Evolutionary conservation across 1,140 invertebrate genomes (phyloP), one percentile per base, ranked within the genome.

Genomic region (Macrotrachela quadricornifera): DNA sequence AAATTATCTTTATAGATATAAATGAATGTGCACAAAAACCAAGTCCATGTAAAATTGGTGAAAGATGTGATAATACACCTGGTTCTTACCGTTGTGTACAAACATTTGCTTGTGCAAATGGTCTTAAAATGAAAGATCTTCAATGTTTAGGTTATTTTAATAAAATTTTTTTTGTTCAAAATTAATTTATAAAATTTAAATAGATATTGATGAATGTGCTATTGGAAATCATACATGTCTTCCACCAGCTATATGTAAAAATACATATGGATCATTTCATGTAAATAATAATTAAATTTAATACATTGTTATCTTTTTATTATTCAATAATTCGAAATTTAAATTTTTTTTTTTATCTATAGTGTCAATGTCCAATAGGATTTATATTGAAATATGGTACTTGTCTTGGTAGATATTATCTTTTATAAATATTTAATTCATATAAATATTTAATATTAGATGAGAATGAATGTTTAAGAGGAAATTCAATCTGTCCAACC

Each of bases 151-250:
- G 53, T 38, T 6, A 42, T 4, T 4, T 30, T 8, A 2, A 8
- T 4, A 30, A 13, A 10, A 13, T 41, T 41, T 10, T 41, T 41
- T 12, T 39, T 39, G 8, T 9, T 41, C 11, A 41, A 2, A 41
- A 13, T 13, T 13, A 41, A 6, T 17, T 11, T 49, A 44, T 14
- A 53, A 41, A 30, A 51, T 51, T 48, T 55, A 56, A 51, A 21
- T 60, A 79, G 83, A 87, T 66, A 75, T 84, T 55, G 79, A 87
- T 67, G 83, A 87, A 67, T 87, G 84, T 62, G 60, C 74, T 10
- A 46, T 37, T 43, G 51, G 57, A 30, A 36, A 47, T 15, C 54
- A 59, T 49, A 58, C 57, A 43, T 69, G 67, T 54, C 51, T 50
- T 40, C 51, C 8, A 53, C 36, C 18, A 53, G 30, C 41, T 47